Conservation (phyloP, 2,113 vertebrate genomes). For the Tetrax tetrax region DNA sequence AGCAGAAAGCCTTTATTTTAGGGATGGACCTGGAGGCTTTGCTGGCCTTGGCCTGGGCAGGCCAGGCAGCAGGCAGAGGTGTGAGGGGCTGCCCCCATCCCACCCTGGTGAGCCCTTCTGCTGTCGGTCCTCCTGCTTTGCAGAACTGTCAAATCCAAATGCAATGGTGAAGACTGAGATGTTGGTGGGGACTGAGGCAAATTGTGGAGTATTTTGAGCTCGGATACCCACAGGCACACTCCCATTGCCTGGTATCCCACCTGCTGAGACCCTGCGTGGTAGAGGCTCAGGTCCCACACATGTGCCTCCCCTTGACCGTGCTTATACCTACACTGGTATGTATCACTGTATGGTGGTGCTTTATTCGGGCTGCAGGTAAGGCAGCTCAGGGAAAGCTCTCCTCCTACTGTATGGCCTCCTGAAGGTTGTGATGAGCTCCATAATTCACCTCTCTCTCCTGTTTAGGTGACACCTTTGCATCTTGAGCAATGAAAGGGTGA, state of each 20-base stretch:
- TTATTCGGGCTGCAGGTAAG: fast-evolving
- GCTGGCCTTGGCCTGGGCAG: fast-evolving
- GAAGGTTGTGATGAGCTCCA: neutral
- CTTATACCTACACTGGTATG: neutral
- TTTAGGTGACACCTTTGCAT: neutral
- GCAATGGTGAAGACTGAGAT: neutral
- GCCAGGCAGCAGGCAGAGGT: neutral
- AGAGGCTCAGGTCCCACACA: fast-evolving
- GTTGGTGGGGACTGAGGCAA: neutral
- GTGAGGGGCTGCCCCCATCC: neutral
- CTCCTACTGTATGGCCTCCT: neutral
- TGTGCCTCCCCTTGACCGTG: fast-evolving
- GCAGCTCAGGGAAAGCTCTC: neutral
- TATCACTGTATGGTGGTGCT: neutral
- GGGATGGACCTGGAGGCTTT: neutral
- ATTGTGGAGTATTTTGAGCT: neutral
- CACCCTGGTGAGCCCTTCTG: neutral
- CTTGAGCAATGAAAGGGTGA: slow-evolving; percentile 4
- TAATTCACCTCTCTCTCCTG: neutral
- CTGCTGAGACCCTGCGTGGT: neutral
- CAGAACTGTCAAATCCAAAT: neutral
- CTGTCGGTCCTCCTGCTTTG: neutral
- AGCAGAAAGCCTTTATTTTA: neutral
- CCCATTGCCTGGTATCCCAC: neutral
- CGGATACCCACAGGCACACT: neutral